phyloP scores from a whole-genome alignment of 2,113 vertebrate species.

The Pterophyllum scalare region DNA sequence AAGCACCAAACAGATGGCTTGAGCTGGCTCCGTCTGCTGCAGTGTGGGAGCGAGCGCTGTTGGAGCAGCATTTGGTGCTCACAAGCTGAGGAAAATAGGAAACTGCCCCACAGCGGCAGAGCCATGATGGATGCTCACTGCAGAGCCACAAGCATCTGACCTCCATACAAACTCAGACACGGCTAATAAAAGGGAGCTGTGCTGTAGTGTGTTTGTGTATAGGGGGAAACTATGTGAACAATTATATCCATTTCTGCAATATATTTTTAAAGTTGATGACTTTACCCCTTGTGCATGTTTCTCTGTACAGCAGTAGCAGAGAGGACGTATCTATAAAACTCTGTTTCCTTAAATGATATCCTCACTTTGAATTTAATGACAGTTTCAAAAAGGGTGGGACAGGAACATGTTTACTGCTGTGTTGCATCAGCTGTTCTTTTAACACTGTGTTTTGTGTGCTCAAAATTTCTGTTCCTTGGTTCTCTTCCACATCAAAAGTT shows the following conservation, averaged over 20 bases:
- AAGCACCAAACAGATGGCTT: slow-evolving; percentile 74
- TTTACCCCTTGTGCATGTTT: not conserved
- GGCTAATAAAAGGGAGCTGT: slow-evolving; percentile 52
- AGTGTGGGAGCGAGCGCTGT: slow-evolving; percentile 49
- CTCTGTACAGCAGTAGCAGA: not conserved
- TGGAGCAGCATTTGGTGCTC: slow-evolving; percentile 65
- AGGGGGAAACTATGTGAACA: not conserved
- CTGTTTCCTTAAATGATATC: not conserved
- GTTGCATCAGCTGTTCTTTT: not conserved
- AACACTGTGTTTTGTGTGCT: not conserved
- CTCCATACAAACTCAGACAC: slow-evolving; percentile 72
- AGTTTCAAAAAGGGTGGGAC: accelerated
- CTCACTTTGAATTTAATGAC: not conserved
- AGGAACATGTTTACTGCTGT: not conserved
- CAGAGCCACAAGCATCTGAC: slow-evolving; percentile 75
- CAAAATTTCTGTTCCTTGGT: not conserved
- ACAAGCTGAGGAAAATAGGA: slow-evolving; percentile 67
- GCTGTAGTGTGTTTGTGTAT: not conserved
- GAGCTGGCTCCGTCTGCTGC: slow-evolving; percentile 64
- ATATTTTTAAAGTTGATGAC: not conserved
- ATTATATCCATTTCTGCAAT: not conserved
- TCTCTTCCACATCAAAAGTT: not conserved
- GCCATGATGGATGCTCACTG: slow-evolving; percentile 81
- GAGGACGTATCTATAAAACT: not conserved
- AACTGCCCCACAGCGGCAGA: slow-evolving; percentile 73